Base-by-base conservation (phyloP, 2,888 invertebrate genomes). In the Diachrysia chrysitis region DNA sequence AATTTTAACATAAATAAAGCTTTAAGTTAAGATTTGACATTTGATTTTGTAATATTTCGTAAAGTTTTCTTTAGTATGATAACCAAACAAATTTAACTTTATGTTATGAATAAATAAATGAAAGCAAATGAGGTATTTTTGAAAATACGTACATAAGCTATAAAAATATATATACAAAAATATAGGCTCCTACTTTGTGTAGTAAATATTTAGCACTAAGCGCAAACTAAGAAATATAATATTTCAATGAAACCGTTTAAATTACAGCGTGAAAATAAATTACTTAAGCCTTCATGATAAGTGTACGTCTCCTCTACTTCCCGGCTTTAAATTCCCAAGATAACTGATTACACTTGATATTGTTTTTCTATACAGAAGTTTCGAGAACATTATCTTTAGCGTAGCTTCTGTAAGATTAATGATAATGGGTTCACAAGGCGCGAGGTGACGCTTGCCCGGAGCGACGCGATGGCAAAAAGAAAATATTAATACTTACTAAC, bases 401-500 rank as follows among this genome's bases (percentile, higher is more conserved):
- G 85, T 83, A 81, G 86, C 83, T 88, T 83, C 87, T 85, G 86
- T 83, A 89, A 92, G 92, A 93, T 92, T 90, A 93, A 93, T 92
- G 92, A 87, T 92, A 92, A 92, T 92, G 90, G 90, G 89, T 87
- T 91, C 90, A 85, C 85, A 82, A 88, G 88, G 87, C 87, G 85
- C 81, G 87, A 90, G 90, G 89, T 91, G 91, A 91, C 90, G 86
- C 79, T 87, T 84, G 84, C 82, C 80, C 80, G 70, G 72, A 71
- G 76, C 73, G 83, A 81, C 83, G 80, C 84, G 75, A 77, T 23
- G 66, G 76, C 57, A 85, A 86, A 86, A 85, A 86, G 85, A 88
- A 90, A 89, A 89, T 90, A 90, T 90, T 89, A 88, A 87, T 87
- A 85, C 84, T 87, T 75, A 82, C 83, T 79, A 85, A 84, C 85